phyloP scores from a whole-genome alignment of 2,113 vertebrate species.

The Mus musculus region DNA sequence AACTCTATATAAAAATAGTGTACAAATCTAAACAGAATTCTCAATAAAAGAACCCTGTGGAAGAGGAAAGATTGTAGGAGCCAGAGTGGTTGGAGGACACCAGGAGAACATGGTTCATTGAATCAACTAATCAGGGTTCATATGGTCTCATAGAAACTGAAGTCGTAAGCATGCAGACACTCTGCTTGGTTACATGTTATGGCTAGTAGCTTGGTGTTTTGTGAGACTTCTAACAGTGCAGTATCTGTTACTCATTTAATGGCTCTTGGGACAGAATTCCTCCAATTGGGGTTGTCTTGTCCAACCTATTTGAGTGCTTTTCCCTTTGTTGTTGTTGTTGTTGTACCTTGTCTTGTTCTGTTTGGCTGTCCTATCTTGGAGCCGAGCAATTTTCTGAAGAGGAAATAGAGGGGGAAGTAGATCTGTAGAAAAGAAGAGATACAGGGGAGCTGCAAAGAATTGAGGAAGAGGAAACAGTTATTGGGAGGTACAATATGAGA shows the following conservation, averaged over 20 bases:
- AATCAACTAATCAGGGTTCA: neutral
- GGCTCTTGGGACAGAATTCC: neutral
- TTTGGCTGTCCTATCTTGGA: neutral
- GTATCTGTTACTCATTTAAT: neutral
- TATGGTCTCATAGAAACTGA: neutral
- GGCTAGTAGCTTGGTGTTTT: neutral
- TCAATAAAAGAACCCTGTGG: neutral
- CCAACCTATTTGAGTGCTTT: neutral
- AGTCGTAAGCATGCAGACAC: neutral
- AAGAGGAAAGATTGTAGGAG: neutral
- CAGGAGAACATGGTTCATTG: neutral
- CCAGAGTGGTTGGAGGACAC: neutral
- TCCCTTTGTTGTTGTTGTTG: too few relatives aligned
- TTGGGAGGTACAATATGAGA: neutral
- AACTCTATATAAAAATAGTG: neutral
- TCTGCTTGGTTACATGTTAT: neutral
- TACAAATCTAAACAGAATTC: neutral
- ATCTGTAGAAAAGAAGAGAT: neutral
- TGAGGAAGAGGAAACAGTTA: neutral
- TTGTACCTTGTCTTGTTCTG: neutral
- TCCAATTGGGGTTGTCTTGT: neutral
- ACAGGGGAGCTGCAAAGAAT: accelerated
- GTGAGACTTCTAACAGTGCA: neutral
- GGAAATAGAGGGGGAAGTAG: neutral
- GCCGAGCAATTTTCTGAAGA: neutral